Percentiles rank a stretch among this genome's conserved stretches.
Evolutionary conservation across 2,888 invertebrate genomes (phyloP).

Genomic region (Eupithecia inturbata): DNA sequence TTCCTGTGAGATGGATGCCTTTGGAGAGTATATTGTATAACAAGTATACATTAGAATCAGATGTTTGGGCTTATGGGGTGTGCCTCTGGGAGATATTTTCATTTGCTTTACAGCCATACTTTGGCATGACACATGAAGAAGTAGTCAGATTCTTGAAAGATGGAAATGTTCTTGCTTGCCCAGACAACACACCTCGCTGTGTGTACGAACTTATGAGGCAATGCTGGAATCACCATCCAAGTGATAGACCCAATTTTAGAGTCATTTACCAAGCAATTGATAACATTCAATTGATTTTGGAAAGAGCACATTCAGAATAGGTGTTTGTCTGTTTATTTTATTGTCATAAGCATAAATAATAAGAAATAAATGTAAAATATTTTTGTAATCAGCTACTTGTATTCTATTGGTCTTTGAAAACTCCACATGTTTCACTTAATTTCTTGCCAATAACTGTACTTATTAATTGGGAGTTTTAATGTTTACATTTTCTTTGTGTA

Average conservation of each 20-base stretch:
- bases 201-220: slow-evolving; percentile 96
- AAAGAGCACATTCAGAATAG: slow-evolving; percentile 76
- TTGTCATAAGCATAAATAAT: slow-evolving; percentile 7
- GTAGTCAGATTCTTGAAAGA: slow-evolving; percentile 97
- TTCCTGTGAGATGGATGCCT: slow-evolving; percentile 99
- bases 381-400: slow-evolving; percentile 40
- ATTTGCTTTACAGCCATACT: slow-evolving; percentile 97
- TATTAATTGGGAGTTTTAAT: slow-evolving; percentile 3
- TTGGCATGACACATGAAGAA: slow-evolving; percentile 98
- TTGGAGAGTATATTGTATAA: slow-evolving; percentile 97
- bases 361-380: slow-evolving; percentile 39
- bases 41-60: slow-evolving; percentile 97
- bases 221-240: slow-evolving; percentile 95
- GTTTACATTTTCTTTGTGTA: background rate
- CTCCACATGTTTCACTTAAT: slow-evolving; percentile 3
- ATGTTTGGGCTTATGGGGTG: slow-evolving; percentile 99
- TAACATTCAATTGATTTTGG: slow-evolving; percentile 84
- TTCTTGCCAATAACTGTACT: slow-evolving; percentile 34
- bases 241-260: slow-evolving; percentile 93
- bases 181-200: slow-evolving; percentile 94
- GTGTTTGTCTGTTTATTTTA: slow-evolving; percentile 6
- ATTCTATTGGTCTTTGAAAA: slow-evolving; percentile 18
- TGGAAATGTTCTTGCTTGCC: slow-evolving; percentile 94
- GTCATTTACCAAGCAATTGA: slow-evolving; percentile 91
- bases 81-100: slow-evolving; percentile 99